Evolutionary conservation across 2,888 invertebrate genomes (phyloP).

Genomic region (Agrotis ipsilon): DNA sequence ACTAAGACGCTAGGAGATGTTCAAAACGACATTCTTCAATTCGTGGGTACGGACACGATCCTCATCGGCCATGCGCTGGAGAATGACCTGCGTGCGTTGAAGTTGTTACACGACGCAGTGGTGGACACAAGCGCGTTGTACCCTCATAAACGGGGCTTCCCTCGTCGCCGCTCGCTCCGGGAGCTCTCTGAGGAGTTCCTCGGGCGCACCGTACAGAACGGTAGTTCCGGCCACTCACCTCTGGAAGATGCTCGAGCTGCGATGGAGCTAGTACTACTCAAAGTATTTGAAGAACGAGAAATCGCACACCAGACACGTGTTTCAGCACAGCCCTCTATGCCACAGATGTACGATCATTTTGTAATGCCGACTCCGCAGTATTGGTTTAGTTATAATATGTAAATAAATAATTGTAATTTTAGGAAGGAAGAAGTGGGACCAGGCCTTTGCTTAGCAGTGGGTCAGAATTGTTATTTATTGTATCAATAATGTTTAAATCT

Average conservation of each 20-base stretch:
- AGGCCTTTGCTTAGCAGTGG: too few relatives aligned
- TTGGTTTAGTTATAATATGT: conserved; percentile 64
- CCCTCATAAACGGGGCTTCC: conserved; percentile 96
- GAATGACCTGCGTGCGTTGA: conserved; percentile 97
- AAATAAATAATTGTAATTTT: too few relatives aligned
- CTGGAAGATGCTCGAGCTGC: conserved; percentile 98
- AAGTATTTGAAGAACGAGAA: conserved; percentile 88
- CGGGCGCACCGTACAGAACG: conserved; percentile 95
- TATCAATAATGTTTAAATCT: too few relatives aligned
- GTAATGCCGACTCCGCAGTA: conserved; percentile 84
- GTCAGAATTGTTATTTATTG: too few relatives aligned
- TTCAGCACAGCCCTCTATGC: conserved; percentile 75
- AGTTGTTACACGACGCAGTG: conserved; percentile 95
- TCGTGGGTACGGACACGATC: conserved; percentile 96
- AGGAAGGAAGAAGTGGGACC: too few relatives aligned
- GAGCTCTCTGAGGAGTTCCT: conserved; percentile 94
- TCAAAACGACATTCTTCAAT: conserved; percentile 95
- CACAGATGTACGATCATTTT: conserved; percentile 87
- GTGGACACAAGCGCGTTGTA: conserved; percentile 98
- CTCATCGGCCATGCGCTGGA: conserved; percentile 98
- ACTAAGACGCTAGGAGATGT: conserved; percentile 94
- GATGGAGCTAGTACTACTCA: conserved; percentile 96
- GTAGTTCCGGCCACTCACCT: conserved; percentile 95
- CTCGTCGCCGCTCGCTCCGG: conserved; percentile 95
- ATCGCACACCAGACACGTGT: conserved; percentile 67